Conservation (phyloP, 2,113 vertebrate genomes). For the Saccopteryx bilineata region DNA sequence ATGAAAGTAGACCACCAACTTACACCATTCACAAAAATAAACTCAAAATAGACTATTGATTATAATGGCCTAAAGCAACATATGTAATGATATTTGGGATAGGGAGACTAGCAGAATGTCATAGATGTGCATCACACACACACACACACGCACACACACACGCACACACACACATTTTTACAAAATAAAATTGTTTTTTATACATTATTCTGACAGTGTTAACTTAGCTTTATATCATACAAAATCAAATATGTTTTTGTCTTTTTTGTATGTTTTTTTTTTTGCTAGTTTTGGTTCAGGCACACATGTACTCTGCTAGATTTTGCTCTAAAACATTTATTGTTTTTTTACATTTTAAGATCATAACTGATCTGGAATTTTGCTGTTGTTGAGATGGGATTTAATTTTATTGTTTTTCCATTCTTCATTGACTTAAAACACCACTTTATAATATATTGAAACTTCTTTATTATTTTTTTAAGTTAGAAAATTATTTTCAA, state of each 20-base stretch:
- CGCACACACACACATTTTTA: not conserved
- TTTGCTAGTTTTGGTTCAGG: conserved; percentile 30
- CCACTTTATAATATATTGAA: conserved; percentile 1
- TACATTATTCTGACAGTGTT: conserved; percentile 3
- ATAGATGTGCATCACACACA: too few relatives aligned
- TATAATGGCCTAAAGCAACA: not conserved
- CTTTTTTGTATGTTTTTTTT: not conserved
- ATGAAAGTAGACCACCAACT: too few relatives aligned
- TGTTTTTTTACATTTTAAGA: conserved; percentile 15
- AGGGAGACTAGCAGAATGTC: not conserved
- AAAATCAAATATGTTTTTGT: conserved; percentile 24
- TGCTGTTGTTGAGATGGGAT: not conserved
- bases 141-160: too few relatives aligned
- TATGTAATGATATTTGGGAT: not conserved
- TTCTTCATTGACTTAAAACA: conserved; percentile 33
- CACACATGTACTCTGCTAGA: not conserved
- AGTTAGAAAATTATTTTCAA: too few relatives aligned
- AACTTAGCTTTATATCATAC: not conserved
- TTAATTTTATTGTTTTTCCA: conserved; percentile 39
- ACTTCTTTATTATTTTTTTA: too few relatives aligned
- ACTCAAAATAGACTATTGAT: not conserved
- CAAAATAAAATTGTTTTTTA: not conserved
- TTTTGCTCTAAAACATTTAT: conserved; percentile 48
- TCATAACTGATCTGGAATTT: conserved; percentile 40
- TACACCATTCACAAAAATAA: too few relatives aligned